A percentile compares a stretch with the other conserved stretches of the same genome.
Evolutionary conservation across 2,113 vertebrate species (phyloP).

Genomic region (Pseudopipra pipra): DNA sequence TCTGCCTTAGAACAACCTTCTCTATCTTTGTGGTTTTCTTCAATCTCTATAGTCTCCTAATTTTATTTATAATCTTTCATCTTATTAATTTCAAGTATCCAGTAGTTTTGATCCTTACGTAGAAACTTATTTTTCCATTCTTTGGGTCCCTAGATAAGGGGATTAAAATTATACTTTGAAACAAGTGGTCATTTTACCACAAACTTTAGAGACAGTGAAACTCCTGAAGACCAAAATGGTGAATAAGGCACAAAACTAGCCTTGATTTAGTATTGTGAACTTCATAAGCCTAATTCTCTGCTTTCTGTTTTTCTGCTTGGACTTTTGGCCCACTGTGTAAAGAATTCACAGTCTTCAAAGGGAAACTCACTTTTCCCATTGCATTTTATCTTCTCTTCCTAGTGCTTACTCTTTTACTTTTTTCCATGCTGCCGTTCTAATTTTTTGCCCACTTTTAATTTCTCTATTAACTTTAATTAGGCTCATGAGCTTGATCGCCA

Average conservation of each 20-base stretch:
- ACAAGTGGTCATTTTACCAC: not conserved
- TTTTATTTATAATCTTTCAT: not conserved
- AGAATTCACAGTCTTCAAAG: constrained; percentile 1
- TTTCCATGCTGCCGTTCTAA: not conserved
- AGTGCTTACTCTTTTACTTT: not conserved
- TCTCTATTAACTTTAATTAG: constrained; percentile 75
- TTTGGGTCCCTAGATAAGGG: not conserved
- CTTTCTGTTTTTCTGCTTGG: not conserved
- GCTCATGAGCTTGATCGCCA: constrained; percentile 70
- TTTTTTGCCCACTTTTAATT: constrained; percentile 64
- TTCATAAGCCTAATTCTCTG: not conserved
- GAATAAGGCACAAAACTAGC: not conserved
- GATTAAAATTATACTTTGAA: not conserved
- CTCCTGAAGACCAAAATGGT: not conserved
- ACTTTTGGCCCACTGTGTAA: not conserved
- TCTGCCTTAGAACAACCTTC: not conserved
- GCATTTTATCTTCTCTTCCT: constrained; percentile 33
- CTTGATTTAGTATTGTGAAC: not conserved
- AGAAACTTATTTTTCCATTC: not conserved
- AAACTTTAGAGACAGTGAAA: not conserved
- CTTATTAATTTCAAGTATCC: not conserved
- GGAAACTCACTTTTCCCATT: not conserved
- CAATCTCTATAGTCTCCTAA: not conserved
- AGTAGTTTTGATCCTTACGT: not conserved
- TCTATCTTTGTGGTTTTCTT: not conserved